Conservation (phyloP, 2,113 vertebrate genomes). For the Macroglossus sobrinus region DNA sequence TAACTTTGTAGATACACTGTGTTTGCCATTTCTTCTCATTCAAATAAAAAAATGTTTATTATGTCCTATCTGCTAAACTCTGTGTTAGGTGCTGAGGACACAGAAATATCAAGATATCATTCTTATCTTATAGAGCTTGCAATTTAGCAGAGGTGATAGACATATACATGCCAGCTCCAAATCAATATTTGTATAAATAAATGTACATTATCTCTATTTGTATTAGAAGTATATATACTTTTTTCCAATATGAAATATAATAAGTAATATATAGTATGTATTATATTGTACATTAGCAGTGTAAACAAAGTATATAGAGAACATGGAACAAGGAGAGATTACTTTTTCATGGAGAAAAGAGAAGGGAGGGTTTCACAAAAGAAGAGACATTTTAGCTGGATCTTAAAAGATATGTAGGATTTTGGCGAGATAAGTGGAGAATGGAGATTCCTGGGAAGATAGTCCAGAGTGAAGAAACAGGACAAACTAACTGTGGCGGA, state of each 20-base stretch:
- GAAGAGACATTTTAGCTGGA: background rate
- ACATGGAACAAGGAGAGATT: background rate
- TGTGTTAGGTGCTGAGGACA: background rate
- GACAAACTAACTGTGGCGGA: background rate
- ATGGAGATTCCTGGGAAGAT: background rate
- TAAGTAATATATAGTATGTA: background rate
- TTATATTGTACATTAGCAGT: background rate
- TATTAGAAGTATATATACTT: background rate
- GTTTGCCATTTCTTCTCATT: slow-evolving; percentile 10
- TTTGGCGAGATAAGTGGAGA: background rate
- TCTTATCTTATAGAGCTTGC: background rate
- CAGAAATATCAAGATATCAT: background rate
- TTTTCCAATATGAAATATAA: background rate
- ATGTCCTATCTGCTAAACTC: background rate
- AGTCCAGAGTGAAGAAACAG: background rate
- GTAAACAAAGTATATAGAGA: background rate
- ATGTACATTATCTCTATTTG: background rate
- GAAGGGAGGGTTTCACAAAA: background rate
- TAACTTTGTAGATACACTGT: slow-evolving; percentile 1
- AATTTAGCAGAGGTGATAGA: background rate
- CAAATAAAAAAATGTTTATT: slow-evolving; percentile 5
- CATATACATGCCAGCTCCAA: background rate
- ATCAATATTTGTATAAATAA: background rate
- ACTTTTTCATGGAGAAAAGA: background rate
- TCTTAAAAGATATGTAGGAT: background rate